Evolutionary conservation across 1,140 invertebrate species (phyloP).

Genomic region (Triops longicaudatus): DNA sequence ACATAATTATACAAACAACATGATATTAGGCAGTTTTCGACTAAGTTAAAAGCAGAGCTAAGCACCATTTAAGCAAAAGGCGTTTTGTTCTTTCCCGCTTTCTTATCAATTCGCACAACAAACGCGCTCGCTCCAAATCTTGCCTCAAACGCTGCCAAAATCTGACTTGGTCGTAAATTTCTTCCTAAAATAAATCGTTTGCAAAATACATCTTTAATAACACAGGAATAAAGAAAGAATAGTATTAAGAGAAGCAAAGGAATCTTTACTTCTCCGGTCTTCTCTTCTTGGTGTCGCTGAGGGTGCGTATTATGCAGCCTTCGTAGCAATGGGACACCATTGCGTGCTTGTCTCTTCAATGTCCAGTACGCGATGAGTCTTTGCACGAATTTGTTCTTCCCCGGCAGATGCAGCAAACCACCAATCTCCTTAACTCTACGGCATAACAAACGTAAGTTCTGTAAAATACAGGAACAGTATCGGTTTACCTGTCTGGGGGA

Average conservation of each 20-base stretch:
- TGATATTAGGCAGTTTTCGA: neutral
- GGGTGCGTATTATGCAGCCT: slow-evolving; percentile 61
- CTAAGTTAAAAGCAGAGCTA: slow-evolving; percentile 42
- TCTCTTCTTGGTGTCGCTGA: slow-evolving; percentile 31
- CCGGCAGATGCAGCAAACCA: neutral
- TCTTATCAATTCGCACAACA: slow-evolving; percentile 86
- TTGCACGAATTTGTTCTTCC: slow-evolving; percentile 68
- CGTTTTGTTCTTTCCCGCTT: slow-evolving; percentile 92
- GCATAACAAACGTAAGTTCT: neutral
- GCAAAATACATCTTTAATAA: neutral
- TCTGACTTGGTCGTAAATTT: slow-evolving; percentile 77
- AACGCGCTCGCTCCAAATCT: slow-evolving; percentile 83
- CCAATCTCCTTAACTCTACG: slow-evolving; percentile 4
- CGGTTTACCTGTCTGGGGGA: slow-evolving; percentile 55
- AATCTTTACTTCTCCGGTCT: slow-evolving; percentile 24
- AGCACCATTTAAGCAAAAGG: slow-evolving; percentile 58
- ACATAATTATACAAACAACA: neutral
- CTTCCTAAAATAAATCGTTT: slow-evolving; percentile 39
- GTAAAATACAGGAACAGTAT: neutral
- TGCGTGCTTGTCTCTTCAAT: slow-evolving; percentile 85
- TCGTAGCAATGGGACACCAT: slow-evolving; percentile 87
- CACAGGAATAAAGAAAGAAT: too few relatives aligned
- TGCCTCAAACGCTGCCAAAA: slow-evolving; percentile 92
- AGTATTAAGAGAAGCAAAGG: too few relatives aligned
- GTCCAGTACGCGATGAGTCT: slow-evolving; percentile 88